Conservation (phyloP, 1,140 invertebrate species). For the Bombus turneri region DNA sequence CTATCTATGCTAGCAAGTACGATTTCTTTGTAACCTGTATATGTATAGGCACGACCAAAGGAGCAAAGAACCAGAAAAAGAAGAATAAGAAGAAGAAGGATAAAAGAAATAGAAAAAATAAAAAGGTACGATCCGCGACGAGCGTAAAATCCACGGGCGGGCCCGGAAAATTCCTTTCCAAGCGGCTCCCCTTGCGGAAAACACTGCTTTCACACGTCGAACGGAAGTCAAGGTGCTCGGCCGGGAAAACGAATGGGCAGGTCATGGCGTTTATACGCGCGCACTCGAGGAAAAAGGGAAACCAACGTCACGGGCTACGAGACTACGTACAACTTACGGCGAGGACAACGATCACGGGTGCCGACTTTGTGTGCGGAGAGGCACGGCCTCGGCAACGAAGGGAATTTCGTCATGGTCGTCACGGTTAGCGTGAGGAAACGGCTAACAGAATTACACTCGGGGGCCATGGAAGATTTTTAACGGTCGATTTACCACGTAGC, state of each 20-base stretch:
- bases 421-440: conserved; percentile 60
- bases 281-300: conserved; percentile 26
- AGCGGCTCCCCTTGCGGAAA: conserved; percentile 33
- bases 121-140: background rate
- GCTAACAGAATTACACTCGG: conserved; percentile 80
- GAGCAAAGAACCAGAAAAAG: background rate
- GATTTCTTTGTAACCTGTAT: too few relatives aligned
- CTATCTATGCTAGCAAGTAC: background rate
- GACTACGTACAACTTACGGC: conserved; percentile 5
- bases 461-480: conserved; percentile 78
- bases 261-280: conserved; percentile 36
- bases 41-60: background rate
- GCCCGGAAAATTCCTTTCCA: conserved; percentile 27
- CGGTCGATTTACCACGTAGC: conserved; percentile 79
- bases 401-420: conserved; percentile 66
- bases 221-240: conserved; percentile 54
- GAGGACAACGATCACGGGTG: background rate
- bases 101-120: too few relatives aligned
- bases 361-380: background rate
- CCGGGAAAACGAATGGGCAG: conserved; percentile 58
- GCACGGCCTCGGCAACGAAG: conserved; percentile 38
- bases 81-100: background rate
- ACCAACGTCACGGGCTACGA: background rate
- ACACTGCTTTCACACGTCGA: conserved; percentile 41
- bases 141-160: conserved; percentile 41